Base-by-base conservation (phyloP, 2,888 invertebrate genomes). In the Carcina quercana region DNA sequence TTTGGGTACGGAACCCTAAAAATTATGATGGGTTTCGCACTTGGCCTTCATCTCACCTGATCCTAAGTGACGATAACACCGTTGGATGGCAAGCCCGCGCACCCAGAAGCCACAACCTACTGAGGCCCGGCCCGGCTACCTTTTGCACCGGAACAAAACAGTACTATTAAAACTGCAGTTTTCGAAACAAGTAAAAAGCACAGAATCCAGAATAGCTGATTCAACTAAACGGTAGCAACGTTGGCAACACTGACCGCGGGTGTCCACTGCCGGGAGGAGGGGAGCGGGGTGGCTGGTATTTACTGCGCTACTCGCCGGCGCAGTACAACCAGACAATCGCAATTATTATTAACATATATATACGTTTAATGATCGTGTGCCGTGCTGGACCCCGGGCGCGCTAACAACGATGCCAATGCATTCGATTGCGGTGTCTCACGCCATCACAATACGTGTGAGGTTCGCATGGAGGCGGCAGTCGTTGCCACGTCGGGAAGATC, bases 271-370 rank as follows among this genome's bases (percentile, higher is more conserved):
- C 53, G 47, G 49, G 53, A 41, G 43, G 38, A 50, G 50, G 42
- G 47, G 46, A 28, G 45, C 52, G 43, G 40, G 25, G 42, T 59
- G 64, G 68, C 61, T 59, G 58, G 69, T 73, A 74, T n/a, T n/a
- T n/a, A 78, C 76, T 70, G 75, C 76, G 75, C 74, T 67, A 72
- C 72, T 75, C 67, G 66, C 55, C 63, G n/a, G 73, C 71, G 72
- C 75, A 75, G 68, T 72, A 74, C 72, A 59, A 59, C 67, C 74
- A 75, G 76, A 76, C 78, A 78, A 78, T 76, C 73, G 70, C 65
- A 79, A 78, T 79, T 76, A 76, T 75, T 76, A 78, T 78, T 75
- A 78, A 73, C 76, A 70, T 72, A 74, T n/a, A n/a, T 72, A 71
- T 71, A 74, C 66, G 69, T 72, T 74, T 75, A 74, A 76, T 74